phyloP scores from a whole-genome alignment of 2,113 vertebrate species.

The Aegithalos caudatus region DNA sequence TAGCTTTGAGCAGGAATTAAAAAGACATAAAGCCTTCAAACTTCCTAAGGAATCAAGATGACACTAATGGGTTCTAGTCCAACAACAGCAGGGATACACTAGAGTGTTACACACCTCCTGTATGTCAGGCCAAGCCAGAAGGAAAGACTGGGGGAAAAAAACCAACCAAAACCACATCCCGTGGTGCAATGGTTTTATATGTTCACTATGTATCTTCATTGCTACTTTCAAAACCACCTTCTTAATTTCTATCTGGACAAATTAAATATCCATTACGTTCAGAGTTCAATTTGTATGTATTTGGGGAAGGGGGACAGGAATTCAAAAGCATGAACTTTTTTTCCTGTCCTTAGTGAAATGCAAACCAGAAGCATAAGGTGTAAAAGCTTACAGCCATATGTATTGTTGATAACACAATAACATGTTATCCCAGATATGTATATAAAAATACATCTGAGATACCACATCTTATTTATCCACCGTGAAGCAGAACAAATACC shows the following conservation, averaged over 20 bases:
- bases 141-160: neutral
- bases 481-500: neutral
- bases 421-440: neutral
- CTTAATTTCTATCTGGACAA: neutral
- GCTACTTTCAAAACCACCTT: accelerated
- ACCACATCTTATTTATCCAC: neutral
- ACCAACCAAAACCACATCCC: neutral
- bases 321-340: neutral
- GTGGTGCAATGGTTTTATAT: neutral
- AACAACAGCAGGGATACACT: neutral
- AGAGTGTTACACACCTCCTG: neutral
- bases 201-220: accelerated
- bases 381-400: neutral
- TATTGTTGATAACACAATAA: neutral
- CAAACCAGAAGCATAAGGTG: neutral
- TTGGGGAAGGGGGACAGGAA: neutral
- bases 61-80: neutral
- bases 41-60: neutral
- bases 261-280: neutral
- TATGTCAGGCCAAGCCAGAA: neutral
- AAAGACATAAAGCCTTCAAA: neutral
- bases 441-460: neutral
- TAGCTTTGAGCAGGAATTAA: neutral
- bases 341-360: neutral
- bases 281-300: neutral